A percentile compares a stretch with the other conserved stretches of the same genome.
Evolutionary conservation across 2,113 vertebrate genomes (phyloP).

Genomic region (Hippopotamus amphibius): DNA sequence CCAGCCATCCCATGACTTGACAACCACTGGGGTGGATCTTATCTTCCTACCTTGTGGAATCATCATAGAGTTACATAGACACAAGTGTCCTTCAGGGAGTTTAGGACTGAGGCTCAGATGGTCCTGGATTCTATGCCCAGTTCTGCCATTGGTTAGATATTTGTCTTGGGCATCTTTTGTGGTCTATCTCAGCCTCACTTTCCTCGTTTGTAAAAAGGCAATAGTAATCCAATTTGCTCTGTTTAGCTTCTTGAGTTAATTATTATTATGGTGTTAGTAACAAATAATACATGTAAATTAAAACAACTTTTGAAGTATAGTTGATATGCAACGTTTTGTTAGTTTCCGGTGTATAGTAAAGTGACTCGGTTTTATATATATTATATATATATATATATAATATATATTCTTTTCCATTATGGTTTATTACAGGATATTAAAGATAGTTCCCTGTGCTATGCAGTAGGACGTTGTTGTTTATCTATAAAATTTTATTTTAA

Average conservation of each 20-base stretch:
- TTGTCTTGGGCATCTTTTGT: accelerated
- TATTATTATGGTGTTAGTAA: neutral
- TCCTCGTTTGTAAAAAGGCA: neutral
- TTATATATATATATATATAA: no score
- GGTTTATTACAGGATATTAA: no score
- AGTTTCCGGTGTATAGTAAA: no score
- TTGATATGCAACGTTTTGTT: no score
- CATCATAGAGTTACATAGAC: accelerated
- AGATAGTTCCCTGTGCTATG: no score
- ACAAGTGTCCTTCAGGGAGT: accelerated
- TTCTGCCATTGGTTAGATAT: neutral
- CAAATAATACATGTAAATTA: neutral
- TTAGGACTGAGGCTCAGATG: accelerated
- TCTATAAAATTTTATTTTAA: neutral
- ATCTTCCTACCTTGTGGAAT: no score
- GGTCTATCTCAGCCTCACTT: neutral
- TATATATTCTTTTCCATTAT: no score
- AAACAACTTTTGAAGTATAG: no score
- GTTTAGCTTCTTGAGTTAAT: neutral
- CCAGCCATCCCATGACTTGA: neutral
- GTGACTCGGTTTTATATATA: no score
- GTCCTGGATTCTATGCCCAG: neutral
- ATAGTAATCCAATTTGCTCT: neutral
- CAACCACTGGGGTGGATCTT: no score
- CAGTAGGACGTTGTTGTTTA: no score